Base-by-base conservation (phyloP, 2,888 invertebrate genomes). In the Amaurobius ferox region DNA sequence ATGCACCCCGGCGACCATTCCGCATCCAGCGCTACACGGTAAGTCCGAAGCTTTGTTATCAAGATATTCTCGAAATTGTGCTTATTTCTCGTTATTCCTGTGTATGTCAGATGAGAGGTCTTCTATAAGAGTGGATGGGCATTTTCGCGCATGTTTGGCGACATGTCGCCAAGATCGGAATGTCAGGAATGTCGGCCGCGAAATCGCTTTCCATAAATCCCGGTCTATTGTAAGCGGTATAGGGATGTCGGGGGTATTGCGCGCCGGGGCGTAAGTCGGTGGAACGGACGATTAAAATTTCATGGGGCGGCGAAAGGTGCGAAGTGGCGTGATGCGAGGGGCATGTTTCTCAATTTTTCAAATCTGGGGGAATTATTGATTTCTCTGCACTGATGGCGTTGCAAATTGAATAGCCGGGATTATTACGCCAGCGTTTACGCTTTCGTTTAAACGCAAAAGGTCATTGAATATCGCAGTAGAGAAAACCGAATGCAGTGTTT, bases 281-380 rank as follows among this genome's bases (percentile, higher is more conserved):
- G 44, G 11, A 35, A 35, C 35, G 35, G 35, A 35, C 5, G 11
- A 35, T 11, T 11, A 35, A 35, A 35, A 35, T 5, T 35, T 35
- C 11, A 35, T 35, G 5, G 35, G 35, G 35, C 11, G 44, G 44
- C 2, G 44, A 6, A 16, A 11, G n/a, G n/a, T n/a, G n/a, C 44
- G 44, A 44, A 11, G n/a, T 44, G 44, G 44, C 44, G 44, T 44
- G 44, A 44, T 44, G n/a, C n/a, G 9, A 44, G n/a, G 44, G n/a
- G n/a, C n/a, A n/a, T n/a, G n/a, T n/a, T n/a, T n/a, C 6, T 44
- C 16, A 44, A 44, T 44, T 44, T 44, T 44, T 44, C 9, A 44
- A 44, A 44, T 23, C 55, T 55, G 55, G 55, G 55, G 55, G 23
- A 55, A 55, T 55, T 55, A 55, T 55, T 55, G 55, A 55, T 55